Evolutionary conservation across 2,888 invertebrate species (phyloP).

Genomic region (Sthenelais limicola): DNA sequence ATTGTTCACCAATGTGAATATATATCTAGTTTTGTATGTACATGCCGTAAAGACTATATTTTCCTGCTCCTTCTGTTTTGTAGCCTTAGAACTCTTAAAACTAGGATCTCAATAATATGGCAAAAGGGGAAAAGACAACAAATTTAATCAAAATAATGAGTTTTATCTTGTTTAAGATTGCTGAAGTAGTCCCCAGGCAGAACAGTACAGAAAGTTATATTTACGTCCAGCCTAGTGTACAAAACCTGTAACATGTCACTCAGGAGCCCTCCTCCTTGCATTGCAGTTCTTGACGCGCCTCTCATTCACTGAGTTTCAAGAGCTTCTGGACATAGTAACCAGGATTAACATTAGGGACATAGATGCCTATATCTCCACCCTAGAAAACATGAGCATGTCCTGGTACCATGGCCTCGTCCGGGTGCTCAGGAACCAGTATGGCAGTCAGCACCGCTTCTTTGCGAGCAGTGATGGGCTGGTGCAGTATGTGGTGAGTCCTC

Average conservation of each 20-base stretch:
- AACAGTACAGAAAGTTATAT: too few relatives aligned
- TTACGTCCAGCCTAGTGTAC: too few relatives aligned
- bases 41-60: not conserved
- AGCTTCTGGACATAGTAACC: conserved; percentile 77
- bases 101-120: too few relatives aligned
- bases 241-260: too few relatives aligned
- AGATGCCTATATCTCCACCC: conserved; percentile 76
- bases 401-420: conserved; percentile 81
- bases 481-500: conserved; percentile 76
- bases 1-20: too few relatives aligned
- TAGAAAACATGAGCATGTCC: conserved; percentile 77
- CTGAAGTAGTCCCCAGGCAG: too few relatives aligned
- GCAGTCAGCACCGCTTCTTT: conserved; percentile 74
- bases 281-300: conserved; percentile 67
- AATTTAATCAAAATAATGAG: too few relatives aligned
- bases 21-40: too few relatives aligned
- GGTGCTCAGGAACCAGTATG: conserved; percentile 77
- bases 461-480: conserved; percentile 77
- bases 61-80: conserved; percentile 18
- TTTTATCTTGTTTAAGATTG: too few relatives aligned
- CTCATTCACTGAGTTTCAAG: conserved; percentile 78
- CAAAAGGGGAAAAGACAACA: too few relatives aligned
- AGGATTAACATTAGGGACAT: conserved; percentile 77
- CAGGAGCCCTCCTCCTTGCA: too few relatives aligned
- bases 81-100: too few relatives aligned